A percentile compares a stretch with the other conserved stretches of the same genome.
Evolutionary conservation across 2,113 vertebrate species (phyloP).

Genomic region (Pteropus alecto): DNA sequence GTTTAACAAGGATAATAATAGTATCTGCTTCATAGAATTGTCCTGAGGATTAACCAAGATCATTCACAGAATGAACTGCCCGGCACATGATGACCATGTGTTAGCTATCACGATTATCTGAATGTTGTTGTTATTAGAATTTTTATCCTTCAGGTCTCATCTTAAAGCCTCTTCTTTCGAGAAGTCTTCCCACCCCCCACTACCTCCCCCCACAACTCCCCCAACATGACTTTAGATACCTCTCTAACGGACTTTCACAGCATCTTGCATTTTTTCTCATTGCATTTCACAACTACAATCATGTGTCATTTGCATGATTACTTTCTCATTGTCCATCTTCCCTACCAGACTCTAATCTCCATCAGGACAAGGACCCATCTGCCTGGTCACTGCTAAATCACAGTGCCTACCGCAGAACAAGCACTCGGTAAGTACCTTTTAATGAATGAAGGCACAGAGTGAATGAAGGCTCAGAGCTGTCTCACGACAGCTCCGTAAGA

Average conservation of each 20-base stretch:
- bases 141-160: background rate
- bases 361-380: background rate
- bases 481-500: background rate
- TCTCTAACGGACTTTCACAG: background rate
- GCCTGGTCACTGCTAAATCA: background rate
- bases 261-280: background rate
- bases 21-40: rapidly evolving
- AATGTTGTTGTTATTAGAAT: no score
- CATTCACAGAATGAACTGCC: no score
- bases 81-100: rapidly evolving
- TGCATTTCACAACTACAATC: background rate
- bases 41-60: background rate
- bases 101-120: rapidly evolving
- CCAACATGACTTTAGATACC: rapidly evolving
- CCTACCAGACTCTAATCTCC: background rate
- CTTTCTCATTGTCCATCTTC: background rate
- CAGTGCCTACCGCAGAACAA: background rate
- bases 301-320: rapidly evolving
- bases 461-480: no score
- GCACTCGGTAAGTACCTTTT: background rate
- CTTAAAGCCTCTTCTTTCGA: background rate
- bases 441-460: background rate
- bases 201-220: rapidly evolving
- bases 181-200: background rate
- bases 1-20: background rate